Conservation (phyloP, 2,113 vertebrate genomes). For the Marmota flaviventris region DNA sequence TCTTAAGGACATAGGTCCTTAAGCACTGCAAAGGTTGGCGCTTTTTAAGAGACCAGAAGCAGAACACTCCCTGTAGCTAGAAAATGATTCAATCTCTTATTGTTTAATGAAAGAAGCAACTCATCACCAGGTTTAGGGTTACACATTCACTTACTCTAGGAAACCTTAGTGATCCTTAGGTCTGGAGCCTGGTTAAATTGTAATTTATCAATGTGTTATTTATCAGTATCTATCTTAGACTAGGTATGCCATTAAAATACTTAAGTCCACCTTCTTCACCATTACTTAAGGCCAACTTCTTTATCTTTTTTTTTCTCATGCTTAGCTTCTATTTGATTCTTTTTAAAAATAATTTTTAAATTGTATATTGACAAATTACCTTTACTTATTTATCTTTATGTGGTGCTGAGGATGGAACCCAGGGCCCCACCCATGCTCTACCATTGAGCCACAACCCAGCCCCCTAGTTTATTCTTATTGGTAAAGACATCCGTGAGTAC, state of each 20-base stretch:
- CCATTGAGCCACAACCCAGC: too few relatives aligned
- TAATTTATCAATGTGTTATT: not conserved
- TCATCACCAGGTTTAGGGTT: not conserved
- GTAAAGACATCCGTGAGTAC: not conserved
- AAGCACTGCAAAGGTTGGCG: not conserved
- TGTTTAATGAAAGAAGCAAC: not conserved
- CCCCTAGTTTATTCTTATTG: not conserved
- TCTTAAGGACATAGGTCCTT: not conserved
- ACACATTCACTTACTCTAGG: not conserved
- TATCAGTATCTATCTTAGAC: not conserved
- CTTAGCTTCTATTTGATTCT: not conserved
- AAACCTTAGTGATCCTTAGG: not conserved
- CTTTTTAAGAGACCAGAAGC: not conserved
- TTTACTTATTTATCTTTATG: too few relatives aligned
- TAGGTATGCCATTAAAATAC: not conserved
- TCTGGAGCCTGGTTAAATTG: not conserved
- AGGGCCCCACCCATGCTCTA: too few relatives aligned
- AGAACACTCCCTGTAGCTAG: not conserved
- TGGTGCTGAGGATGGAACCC: too few relatives aligned
- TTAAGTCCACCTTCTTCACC: not conserved
- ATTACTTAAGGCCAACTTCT: not conserved
- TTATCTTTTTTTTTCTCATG: conserved; percentile 3
- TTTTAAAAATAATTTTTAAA: not conserved
- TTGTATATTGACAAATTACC: too few relatives aligned
- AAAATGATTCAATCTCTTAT: not conserved